phyloP scores from a whole-genome alignment of 1,140 invertebrate genomes.

The Vanessa atalanta region DNA sequence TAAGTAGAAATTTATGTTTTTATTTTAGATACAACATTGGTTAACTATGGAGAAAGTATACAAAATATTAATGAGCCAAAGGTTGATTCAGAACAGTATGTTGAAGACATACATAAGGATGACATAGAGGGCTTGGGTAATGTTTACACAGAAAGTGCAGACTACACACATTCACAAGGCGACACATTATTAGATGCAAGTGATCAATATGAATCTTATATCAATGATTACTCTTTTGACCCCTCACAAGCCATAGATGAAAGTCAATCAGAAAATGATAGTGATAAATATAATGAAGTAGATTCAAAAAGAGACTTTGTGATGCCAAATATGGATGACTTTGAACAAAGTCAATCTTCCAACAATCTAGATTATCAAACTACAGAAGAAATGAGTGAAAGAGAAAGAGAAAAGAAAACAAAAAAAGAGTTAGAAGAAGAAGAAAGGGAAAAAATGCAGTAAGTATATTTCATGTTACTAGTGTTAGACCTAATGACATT shows the following conservation, averaged over 20 bases:
- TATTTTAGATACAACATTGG: slow-evolving; percentile 69
- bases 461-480: slow-evolving; percentile 61
- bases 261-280: slow-evolving; percentile 40
- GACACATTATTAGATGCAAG: slow-evolving; percentile 58
- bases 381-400: slow-evolving; percentile 79
- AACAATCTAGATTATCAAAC: slow-evolving; percentile 62
- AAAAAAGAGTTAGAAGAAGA: slow-evolving; percentile 94
- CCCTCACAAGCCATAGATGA: slow-evolving; percentile 48
- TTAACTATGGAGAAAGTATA: slow-evolving; percentile 70
- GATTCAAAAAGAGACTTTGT: slow-evolving; percentile 51
- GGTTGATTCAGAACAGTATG: slow-evolving; percentile 54
- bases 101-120: slow-evolving; percentile 61
- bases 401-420: slow-evolving; percentile 85
- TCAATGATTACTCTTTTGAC: slow-evolving; percentile 69
- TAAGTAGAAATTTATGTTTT: neutral
- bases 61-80: slow-evolving; percentile 52
- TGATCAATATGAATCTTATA: slow-evolving; percentile 69
- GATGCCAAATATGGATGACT: slow-evolving; percentile 61
- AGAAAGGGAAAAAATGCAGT: slow-evolving; percentile 96
- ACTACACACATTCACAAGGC: slow-evolving; percentile 57
- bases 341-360: slow-evolving; percentile 54
- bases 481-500: neutral
- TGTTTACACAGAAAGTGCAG: slow-evolving; percentile 64
- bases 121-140: slow-evolving; percentile 60
- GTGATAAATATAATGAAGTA: slow-evolving; percentile 43